Base-by-base conservation (phyloP, 2,113 vertebrate genomes). In the Seriola rivoliana region DNA sequence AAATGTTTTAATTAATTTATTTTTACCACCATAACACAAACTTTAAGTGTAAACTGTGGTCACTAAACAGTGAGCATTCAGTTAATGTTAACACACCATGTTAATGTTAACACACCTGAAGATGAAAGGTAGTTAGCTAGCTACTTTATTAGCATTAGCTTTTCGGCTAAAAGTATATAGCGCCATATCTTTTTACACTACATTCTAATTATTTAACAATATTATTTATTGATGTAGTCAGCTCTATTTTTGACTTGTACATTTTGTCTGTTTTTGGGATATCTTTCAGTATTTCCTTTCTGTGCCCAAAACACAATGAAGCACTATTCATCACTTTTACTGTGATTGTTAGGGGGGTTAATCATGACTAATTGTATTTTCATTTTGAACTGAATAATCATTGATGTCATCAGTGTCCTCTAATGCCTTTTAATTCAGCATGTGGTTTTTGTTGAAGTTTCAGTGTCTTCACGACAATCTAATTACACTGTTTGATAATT, bases 271-370 rank as follows among this genome's bases (percentile, higher is more conserved):
- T 71, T 87, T 57, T 17, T 1, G 48, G 62, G n/a, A 12, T 46
- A 11, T 71, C 77, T 77, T 72, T 54, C 64, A 68, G 17, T 64
- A 59, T 42, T 74, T 78, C 23, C 59, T 52, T 2, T 74, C 40
- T 59, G 1, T 74, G 23, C 11, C 29, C 19, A 69, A 78, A 81
- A 57, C 25, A 29, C 50, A 76, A 29, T 57, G 34, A 75, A 78
- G 7, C 25, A 55, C 62, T 74, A 70, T 55, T 50, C n/a, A 67
- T 86, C 17, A 11, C 57, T 64, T 54, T 62, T 36, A 59, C 62
- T 57, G 50, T 65, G 11, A 34, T 34, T 64, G 9, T 70, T 38
- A 29, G 8, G 40, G 19, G 40, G 23, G 44, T 55, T 23, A 32
- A 62, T 75, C 34, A 19, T 25, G 38, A 66, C 42, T 71, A 64